Base-by-base conservation (phyloP, 2,888 invertebrate species). In the Pristionchus entomophagus region DNA sequence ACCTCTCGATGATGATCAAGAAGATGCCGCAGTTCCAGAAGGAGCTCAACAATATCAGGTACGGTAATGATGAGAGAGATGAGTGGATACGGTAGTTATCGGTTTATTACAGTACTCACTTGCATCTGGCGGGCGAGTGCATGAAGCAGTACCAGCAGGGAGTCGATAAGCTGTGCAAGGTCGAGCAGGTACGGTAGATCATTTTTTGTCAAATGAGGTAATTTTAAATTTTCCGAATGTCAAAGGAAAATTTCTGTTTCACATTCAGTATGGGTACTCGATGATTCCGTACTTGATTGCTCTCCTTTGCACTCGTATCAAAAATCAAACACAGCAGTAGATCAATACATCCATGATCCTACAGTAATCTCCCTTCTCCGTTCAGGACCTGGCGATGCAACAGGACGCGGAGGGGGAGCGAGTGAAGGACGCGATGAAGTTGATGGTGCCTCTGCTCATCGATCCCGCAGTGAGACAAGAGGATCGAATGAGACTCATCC, bases 1-100 rank as follows among this genome's bases (percentile, higher is more conserved):
- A 99, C 94, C 95, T 99, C 86, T 97, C 97, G 0, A 97, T 97
- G 94, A 99, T 99, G 98, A 98, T 99, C 92, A 99, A 99, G 95
- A 99, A 99, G 94, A 99, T 99, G 98, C 99, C 99, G 0, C 99
- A 99, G 94, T 99, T 99, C 94, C 99, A 99, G 94, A 99, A 99
- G 94, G 78, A 80, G 32, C 49, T 73, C 35, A 73, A 73, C 73
- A 73, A 73, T n/a, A 41, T 73, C 41, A 73, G 73, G 73, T 73
- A 56, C 5, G 10, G 56, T 56, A 56, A 5, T 45, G 12, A 56
- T 56, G 22, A 5, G n/a, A 73, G n/a, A 45, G 14, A 35, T 32
- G 2, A 5, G 35, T 2, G n/a, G 5, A 38, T 69, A 69, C 41
- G 32, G 51, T 80, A 45, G 10, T 77, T n/a, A 51, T 80, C 32